Conservation (phyloP, 2,888 invertebrate species). For the Aspidapion aeneum region DNA sequence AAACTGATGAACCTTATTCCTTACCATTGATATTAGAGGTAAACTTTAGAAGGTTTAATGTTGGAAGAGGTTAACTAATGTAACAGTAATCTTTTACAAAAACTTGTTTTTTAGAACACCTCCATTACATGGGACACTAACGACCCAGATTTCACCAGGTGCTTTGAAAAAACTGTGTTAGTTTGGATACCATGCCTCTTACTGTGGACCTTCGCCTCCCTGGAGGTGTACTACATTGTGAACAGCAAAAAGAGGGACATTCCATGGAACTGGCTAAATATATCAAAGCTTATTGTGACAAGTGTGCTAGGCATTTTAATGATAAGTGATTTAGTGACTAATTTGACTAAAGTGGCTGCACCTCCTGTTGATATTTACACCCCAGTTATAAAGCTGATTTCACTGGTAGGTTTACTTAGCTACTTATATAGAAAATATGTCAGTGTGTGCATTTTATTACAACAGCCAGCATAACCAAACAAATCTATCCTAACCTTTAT, state of each 20-base stretch:
- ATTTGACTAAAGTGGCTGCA: constrained; percentile 56
- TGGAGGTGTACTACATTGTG: constrained; percentile 73
- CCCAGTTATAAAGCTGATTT: constrained; percentile 72
- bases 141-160: constrained; percentile 79
- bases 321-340: constrained; percentile 63
- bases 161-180: constrained; percentile 88
- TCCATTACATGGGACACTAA: constrained; percentile 76
- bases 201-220: constrained; percentile 70
- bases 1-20: not conserved
- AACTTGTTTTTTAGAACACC: constrained; percentile 70
- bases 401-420: constrained; percentile 68
- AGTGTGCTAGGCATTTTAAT: constrained; percentile 62
- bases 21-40: not conserved
- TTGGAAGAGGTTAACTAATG: not conserved
- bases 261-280: constrained; percentile 72
- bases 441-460: not conserved
- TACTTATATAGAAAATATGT: not conserved
- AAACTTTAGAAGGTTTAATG: not conserved
- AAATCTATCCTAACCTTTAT: no score
- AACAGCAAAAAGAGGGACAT: constrained; percentile 74
- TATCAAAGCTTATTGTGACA: constrained; percentile 66
- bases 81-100: not conserved
- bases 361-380: constrained; percentile 72
- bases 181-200: constrained; percentile 87
- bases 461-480: no score